Percentiles rank a stretch among this genome's conserved stretches.
Conservation (phyloP, 2,113 vertebrate species). For the Scopus umbretta region DNA sequence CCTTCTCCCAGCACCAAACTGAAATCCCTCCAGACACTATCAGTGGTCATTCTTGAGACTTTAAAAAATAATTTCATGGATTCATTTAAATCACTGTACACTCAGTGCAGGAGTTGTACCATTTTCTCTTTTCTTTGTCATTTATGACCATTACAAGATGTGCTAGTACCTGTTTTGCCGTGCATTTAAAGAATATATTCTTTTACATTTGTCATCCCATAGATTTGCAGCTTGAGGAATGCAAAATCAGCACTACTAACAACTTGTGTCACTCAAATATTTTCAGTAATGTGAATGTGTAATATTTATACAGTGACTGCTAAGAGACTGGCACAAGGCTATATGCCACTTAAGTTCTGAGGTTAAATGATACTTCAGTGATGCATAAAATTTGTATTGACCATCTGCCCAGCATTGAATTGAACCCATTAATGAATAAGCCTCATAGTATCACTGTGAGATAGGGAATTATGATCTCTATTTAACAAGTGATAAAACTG, state of each 20-base stretch:
- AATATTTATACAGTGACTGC: background rate
- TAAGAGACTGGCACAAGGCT: background rate
- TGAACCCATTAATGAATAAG: background rate
- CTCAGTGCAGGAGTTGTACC: background rate
- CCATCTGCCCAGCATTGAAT: background rate
- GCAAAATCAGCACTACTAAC: background rate
- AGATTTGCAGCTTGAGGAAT: background rate
- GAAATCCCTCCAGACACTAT: background rate
- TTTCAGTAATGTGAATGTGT: background rate
- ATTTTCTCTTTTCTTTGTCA: background rate
- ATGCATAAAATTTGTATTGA: slow-evolving; percentile 40
- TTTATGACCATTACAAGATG: background rate
- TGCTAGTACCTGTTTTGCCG: background rate
- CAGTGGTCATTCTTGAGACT: background rate
- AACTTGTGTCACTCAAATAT: background rate
- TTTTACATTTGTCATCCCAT: background rate
- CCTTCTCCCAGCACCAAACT: background rate
- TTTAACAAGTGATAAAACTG: background rate
- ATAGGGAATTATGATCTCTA: background rate
- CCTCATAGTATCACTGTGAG: background rate
- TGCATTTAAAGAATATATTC: background rate
- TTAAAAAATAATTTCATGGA: background rate
- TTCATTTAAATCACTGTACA: background rate
- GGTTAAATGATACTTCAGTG: slow-evolving; percentile 5
- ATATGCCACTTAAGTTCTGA: background rate